Base-by-base conservation (phyloP, 2,113 vertebrate species). In the Hyaena hyaena region DNA sequence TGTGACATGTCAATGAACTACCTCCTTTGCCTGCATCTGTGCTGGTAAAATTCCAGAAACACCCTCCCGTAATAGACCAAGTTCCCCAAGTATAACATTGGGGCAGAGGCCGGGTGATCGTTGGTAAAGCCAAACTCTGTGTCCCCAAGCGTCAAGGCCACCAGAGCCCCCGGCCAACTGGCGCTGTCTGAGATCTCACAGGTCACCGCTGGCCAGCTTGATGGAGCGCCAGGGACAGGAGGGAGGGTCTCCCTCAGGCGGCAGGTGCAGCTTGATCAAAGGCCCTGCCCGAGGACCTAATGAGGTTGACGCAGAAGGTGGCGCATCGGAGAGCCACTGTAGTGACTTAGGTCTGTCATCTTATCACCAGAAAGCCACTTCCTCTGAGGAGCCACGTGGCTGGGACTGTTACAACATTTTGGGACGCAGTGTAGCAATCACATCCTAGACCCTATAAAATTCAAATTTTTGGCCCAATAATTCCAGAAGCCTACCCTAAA, bases 251-350 rank as follows among this genome's bases (percentile, higher is more conserved):
- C 66, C 66, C 66, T n/a, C 31, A 17, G 28, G 12, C 12, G 28
- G 33, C n/a, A 71, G n/a, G 19, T 1, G 5, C 17, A 17, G 28
- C 48, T 66, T 50, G 4, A 4, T 6, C 19, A 12, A 21, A 50
- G 26, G 35, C 61, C 39, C 1, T 0, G 10, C 4, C 61, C 23
- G 0, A 8, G 65, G 55, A 14, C 19, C 17, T 26, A 11, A 19
- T 1, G 8, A 24, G 33, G 24, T 16, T 15, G 10, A 26, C 12
- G 39, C 9, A 10, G 33, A 21, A 0, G 23, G 58, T 2, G 2
- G 65, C 2, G 7, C 6, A 2, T 3, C n/a, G 0, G 0, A 3
- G 1, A 33, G 23, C 33, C 28, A 4, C 17, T 1, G 23, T 10
- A 10, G 0, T 1, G 10, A 19, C 68, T 31, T 16, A 1, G 33